These are phyloP conservation scores for Halcyon leucocephala DNA, from an alignment of 2,797 vertebrate species.

Conservation along the genomic window DNA sequence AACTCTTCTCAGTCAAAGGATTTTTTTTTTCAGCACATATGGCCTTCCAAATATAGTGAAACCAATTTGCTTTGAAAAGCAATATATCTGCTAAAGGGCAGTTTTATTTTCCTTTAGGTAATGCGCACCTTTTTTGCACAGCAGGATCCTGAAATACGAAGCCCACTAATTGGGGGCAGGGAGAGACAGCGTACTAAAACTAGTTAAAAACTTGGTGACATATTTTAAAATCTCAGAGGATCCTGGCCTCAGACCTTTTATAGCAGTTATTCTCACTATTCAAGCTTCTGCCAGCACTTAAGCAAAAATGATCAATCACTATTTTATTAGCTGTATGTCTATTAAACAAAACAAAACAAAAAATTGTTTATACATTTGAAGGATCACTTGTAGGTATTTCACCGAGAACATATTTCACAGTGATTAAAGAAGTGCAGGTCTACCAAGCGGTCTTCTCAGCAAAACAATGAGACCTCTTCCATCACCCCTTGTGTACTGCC, in stretches of 20 bases:
- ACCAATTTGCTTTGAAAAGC: slow-evolving; percentile 64
- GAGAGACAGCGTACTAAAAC: neutral
- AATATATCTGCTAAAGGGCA: slow-evolving; percentile 72
- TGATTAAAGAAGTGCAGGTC: neutral
- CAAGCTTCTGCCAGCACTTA: neutral
- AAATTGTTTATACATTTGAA: neutral
- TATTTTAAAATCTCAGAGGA: slow-evolving; percentile 2
- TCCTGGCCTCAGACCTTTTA: neutral
- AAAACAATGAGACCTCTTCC: neutral
- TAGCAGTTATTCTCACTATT: neutral
- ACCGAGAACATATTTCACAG: neutral
- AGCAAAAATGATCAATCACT: neutral
- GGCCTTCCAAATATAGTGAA: slow-evolving; percentile 48
- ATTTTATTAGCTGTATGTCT: neutral
- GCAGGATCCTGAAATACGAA: slow-evolving; percentile 62
- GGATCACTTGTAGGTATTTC: neutral
- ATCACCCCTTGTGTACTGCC: neutral
- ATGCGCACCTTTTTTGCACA: slow-evolving; percentile 59
- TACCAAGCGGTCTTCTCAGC: neutral
- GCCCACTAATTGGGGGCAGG: neutral
- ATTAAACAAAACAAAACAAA: neutral
- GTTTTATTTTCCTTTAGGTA: slow-evolving; percentile 73
- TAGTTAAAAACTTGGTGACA: neutral
- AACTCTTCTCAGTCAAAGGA: slow-evolving; percentile 19
- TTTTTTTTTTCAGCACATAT: slow-evolving; percentile 41